These are phyloP conservation scores for Heliangelus exortis DNA, from an alignment of 2,797 vertebrate species.

Conservation along the genomic window DNA sequence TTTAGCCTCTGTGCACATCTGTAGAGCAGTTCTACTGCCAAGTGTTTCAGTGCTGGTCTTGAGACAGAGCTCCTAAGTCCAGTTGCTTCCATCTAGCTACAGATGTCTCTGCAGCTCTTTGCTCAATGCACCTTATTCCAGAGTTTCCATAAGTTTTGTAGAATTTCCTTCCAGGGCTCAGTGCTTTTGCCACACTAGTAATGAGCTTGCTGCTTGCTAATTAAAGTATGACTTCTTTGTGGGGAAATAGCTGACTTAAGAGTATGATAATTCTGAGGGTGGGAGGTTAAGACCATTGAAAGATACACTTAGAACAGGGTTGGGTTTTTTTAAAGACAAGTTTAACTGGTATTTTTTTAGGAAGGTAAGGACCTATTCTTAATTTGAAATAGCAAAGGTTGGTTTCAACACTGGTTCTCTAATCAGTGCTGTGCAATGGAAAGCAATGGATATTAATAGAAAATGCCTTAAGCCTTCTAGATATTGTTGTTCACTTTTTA, in stretches of 20 bases:
- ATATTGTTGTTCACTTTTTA: conserved; percentile 6
- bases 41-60: not conserved
- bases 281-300: not conserved
- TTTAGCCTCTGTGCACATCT: not conserved
- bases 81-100: not conserved
- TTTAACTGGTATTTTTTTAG: not conserved
- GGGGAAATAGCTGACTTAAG: not conserved
- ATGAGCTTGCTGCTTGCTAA: not conserved
- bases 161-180: not conserved
- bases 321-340: not conserved
- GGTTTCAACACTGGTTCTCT: not conserved
- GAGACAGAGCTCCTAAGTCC: not conserved
- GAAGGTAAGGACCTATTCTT: not conserved
- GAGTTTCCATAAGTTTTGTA: not conserved
- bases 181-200: not conserved
- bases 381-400: not conserved
- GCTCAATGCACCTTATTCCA: not conserved
- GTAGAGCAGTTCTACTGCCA: not conserved
- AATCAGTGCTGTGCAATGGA: not conserved
- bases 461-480: not conserved
- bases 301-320: not conserved
- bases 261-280: not conserved
- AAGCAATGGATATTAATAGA: not conserved
- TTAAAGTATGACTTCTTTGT: not conserved
- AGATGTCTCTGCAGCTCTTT: not conserved